Conservation (phyloP, 1,140 invertebrate species). For the Drosophila mauritiana region DNA sequence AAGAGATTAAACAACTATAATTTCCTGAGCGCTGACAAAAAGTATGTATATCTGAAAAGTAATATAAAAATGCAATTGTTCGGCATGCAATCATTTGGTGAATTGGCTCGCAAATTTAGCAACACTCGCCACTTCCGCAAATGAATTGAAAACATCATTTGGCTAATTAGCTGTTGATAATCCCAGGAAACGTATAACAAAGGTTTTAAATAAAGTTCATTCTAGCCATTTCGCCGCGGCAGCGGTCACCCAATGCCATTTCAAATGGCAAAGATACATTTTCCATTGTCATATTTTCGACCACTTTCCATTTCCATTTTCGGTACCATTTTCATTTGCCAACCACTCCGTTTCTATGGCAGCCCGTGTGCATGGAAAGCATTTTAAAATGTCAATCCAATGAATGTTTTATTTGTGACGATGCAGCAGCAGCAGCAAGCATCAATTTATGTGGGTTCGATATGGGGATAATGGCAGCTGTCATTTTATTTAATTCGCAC, state of each 20-base stretch:
- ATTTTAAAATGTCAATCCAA: slow-evolving; percentile 68
- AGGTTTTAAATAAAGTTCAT: slow-evolving; percentile 28
- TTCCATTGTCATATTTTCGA: slow-evolving; percentile 49
- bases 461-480: slow-evolving; percentile 48
- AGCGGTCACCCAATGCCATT: slow-evolving; percentile 32
- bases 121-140: slow-evolving; percentile 18
- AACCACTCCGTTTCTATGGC: slow-evolving; percentile 14
- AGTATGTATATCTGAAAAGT: slow-evolving; percentile 5
- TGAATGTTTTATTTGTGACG: slow-evolving; percentile 47
- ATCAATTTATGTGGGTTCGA: slow-evolving; percentile 44
- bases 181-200: slow-evolving; percentile 21
- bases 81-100: not conserved
- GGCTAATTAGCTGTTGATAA: slow-evolving; percentile 39
- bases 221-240: slow-evolving; percentile 3
- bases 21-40: no score
- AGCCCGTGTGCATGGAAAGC: slow-evolving; percentile 59
- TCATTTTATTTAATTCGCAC: slow-evolving; percentile 51
- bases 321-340: not conserved
- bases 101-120: slow-evolving; percentile 4
- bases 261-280: slow-evolving; percentile 36
- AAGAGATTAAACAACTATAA: not conserved
- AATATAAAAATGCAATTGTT: not conserved
- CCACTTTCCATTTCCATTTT: slow-evolving; percentile 15
- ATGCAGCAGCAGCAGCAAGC: slow-evolving; percentile 23
- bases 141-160: slow-evolving; percentile 25